Evolutionary conservation across 2,113 vertebrate species (phyloP), one percentile per base, ranked within the genome.

Genomic region (Rhipidura dahli): DNA sequence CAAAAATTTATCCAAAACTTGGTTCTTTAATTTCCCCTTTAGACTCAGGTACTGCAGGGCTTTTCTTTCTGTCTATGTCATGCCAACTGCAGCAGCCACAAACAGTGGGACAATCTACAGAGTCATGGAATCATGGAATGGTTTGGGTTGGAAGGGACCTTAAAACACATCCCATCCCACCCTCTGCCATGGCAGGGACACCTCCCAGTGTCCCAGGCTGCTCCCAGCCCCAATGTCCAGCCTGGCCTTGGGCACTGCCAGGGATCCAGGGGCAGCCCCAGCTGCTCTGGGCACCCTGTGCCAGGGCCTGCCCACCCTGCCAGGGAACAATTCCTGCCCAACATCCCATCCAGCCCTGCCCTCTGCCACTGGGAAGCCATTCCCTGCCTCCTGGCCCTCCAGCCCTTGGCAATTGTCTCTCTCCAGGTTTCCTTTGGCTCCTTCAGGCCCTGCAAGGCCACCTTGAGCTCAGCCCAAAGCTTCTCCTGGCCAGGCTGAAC

Each of bases 311-410:
- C 3, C 39, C 50, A 39, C 47, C 35, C 35, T 64, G 8, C 1
- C 37, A 53, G 27, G 11, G 5, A 51, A 10, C 8, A 17, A 57
- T 81, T 68, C 12, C 19, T 28, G 1, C 57, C 18, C 27, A 22
- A 1, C 0, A 23, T 75, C n/a, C 17, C 9, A 81, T 2, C 28
- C 6, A 16, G 3, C 5, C 42, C 13, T 68, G 2, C 3, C 3
- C 16, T 45, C 6, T 45, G 5, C 3, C 77, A 33, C 2, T 13
- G 3, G 8, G 1, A 45, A 56, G 40, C 69, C 50, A 73, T 84
- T 47, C 31, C 56, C 39, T 17, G 15, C 1, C 1, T 59, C 11
- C 64, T 59, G 35, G 10, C 44, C 11, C 54, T 69, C 2, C 44
- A 69, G 2, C 5, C 82, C 50, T 45, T 56, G 82, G 11, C 0